These are phyloP conservation scores for Rousettus leschenaultii DNA, from an alignment of 2,113 vertebrate genomes.

Conservation along the genomic window DNA sequence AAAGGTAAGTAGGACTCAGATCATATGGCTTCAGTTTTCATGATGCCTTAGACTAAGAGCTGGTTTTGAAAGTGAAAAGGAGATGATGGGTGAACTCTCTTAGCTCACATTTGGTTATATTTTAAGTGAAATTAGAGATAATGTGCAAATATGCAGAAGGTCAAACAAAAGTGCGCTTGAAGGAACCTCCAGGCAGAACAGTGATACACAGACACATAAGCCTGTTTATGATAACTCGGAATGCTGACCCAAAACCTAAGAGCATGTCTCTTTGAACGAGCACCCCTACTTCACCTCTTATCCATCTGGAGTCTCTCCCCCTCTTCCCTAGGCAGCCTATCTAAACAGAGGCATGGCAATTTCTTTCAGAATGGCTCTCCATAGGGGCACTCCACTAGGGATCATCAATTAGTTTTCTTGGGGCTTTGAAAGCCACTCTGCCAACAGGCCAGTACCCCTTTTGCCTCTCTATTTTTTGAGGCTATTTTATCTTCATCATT, in stretches of 20 bases:
- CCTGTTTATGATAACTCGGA: slow-evolving; percentile 58
- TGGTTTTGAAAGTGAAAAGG: neutral
- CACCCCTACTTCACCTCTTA: neutral
- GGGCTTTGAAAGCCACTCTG: slow-evolving; percentile 1
- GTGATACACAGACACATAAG: neutral
- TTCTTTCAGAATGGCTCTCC: slow-evolving; percentile 5
- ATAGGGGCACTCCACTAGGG: neutral
- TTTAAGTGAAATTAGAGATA: slow-evolving; percentile 48
- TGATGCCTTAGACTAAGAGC: neutral
- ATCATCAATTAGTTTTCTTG: neutral
- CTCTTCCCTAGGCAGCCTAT: neutral
- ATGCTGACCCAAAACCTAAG: slow-evolving; percentile 57
- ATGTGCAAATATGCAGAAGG: slow-evolving; percentile 36
- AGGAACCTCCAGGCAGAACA: slow-evolving; percentile 2
- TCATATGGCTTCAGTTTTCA: neutral
- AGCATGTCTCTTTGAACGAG: slow-evolving; percentile 50
- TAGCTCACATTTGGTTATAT: neutral
- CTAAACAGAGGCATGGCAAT: slow-evolving; percentile 29
- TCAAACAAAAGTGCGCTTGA: slow-evolving; percentile 56
- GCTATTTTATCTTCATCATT: neutral
- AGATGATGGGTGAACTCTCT: neutral
- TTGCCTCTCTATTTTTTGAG: neutral
- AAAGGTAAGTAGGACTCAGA: neutral
- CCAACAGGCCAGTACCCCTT: neutral
- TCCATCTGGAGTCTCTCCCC: neutral